Evolutionary conservation across 2,113 vertebrate genomes (phyloP), one percentile per base, ranked within the genome.

Genomic region (Cricetomys ansorgei): DNA sequence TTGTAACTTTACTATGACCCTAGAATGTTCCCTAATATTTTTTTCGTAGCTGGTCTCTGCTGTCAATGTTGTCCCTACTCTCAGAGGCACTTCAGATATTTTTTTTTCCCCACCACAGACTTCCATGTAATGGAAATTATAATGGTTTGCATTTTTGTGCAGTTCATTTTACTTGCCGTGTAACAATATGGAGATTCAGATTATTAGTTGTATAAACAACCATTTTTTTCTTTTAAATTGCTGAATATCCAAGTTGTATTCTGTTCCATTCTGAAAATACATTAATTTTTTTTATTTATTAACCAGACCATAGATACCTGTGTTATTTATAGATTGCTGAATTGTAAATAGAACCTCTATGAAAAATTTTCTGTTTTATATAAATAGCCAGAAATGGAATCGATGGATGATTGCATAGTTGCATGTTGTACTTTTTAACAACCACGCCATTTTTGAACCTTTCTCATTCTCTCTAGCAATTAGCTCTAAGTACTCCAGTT

Each of bases 31-130:
- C 29, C 15, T 84, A 64, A 15, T 34, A 4, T 53, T 23, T 31
- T 43, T 45, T 95, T 64, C 12, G 7, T 2, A 73, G 29, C 40
- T 40, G 45, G 2, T 37, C 11, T 59, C 17, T 4, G 25, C 8
- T 7, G 53, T 48, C 16, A 70, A 4, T 15, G 37, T 7, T 10
- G 2, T 62, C 34, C 9, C 2, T 6, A 3, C 1, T 48, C 37
- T 0, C 43, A 73, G 40, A 69, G 25, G 37, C 17, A 48, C 5
- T 90, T 94, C 57, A 7, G 40, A 85, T 80, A 34, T 29, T 31
- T 62, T 75, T n/a, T n/a, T 94, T 92, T 45, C 13, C 5, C 43
- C 4, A 67, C 6, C 8, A 57, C 31, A 81, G 10, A 88, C 72
- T 88, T 91, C 64, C 9, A 57, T 45, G 7, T 50, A 92, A 92